Evolutionary conservation across 2,113 vertebrate genomes (phyloP), one percentile per base, ranked within the genome.

Genomic region (Ageneiosus marmoratus): DNA sequence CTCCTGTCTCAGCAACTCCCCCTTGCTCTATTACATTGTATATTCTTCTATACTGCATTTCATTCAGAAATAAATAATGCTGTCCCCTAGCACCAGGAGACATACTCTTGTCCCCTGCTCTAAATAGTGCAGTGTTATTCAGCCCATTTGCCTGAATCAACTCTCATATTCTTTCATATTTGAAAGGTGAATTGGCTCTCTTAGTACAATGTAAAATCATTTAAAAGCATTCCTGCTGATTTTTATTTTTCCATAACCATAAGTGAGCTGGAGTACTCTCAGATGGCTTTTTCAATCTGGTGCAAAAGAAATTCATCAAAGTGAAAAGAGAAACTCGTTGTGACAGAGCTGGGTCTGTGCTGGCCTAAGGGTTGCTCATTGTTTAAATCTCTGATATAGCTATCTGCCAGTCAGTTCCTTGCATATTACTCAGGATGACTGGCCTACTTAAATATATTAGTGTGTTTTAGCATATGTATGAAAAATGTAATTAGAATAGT

Each of bases 81-180:
- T 41, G 72, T 75, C 65, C 60, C 48, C 79, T 86, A 73, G 86
- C 79, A 76, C 44, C 83, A 74, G 70, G 56, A 88, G 67, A 88
- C 53, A 65, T 67, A 79, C 50, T 74, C 29, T 55, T 67, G 11
- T 81, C 51, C 34, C 12, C 10, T 76, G 48, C 55, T 79, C 69
- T 74, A 84, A 89, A 89, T 78, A 87, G 80, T 87, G 80, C 29
- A 86, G 75, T 63, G 81, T 62, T 78, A 90, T 88, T 89, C 85
- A 84, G 72, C 86, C 85, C 87, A 90, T 92, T 92, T 91, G 77
- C 87, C 85, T 85, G 84, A 90, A 92, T 91, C 89, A 89, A 88
- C 87, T 86, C 70, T 65, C 79, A 88, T 85, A 84, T 80, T 89
- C 81, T 90, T 90, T 84, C 87, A 88, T 90, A 90, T 90, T 83